Conservation (phyloP, 2,113 vertebrate species). For the Lynx canadensis region DNA sequence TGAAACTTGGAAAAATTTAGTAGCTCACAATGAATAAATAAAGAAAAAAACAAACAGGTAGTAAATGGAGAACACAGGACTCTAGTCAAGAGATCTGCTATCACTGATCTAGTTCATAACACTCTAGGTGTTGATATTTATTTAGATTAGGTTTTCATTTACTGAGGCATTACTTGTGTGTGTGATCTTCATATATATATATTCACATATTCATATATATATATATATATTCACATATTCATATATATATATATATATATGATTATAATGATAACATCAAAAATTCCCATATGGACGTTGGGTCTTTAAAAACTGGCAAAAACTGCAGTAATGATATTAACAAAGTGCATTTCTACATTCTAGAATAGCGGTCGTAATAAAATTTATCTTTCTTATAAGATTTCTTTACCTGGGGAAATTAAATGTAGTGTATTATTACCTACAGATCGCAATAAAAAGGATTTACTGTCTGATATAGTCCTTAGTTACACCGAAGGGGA, state of each 20-base stretch:
- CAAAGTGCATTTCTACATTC: background rate
- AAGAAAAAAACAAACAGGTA: background rate
- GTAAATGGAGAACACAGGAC: background rate
- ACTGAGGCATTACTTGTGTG: background rate
- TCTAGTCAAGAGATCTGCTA: background rate
- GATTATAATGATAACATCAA: background rate
- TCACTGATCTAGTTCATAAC: background rate
- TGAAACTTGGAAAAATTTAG: background rate
- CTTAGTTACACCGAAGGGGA: background rate
- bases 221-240: background rate
- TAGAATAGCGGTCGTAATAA: background rate
- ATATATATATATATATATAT: background rate
- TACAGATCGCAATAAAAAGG: background rate
- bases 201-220: background rate
- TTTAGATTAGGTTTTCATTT: background rate
- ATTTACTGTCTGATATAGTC: background rate
- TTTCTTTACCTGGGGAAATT: background rate
- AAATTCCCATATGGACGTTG: background rate
- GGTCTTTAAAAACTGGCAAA: background rate
- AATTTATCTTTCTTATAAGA: background rate
- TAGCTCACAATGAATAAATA: background rate
- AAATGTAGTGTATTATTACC: background rate
- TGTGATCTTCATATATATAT: background rate
- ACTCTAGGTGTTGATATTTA: background rate
- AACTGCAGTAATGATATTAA: background rate